Percentiles rank a stretch among this genome's conserved stretches.
Conservation (phyloP, 2,888 invertebrate species). For the Trichopoda pennipes region DNA sequence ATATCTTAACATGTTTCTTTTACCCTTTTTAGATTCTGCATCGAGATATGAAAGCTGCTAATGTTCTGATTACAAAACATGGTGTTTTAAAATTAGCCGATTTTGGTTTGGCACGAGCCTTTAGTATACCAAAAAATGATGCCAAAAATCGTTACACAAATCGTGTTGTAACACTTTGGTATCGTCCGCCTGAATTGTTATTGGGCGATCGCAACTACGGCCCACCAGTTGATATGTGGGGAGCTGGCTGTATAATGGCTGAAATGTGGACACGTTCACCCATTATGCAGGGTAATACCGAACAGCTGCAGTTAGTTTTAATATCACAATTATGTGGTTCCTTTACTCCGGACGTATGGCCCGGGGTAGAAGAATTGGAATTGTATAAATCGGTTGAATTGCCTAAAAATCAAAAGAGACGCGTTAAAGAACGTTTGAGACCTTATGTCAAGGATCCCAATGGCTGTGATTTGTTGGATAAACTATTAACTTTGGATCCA, state of each 20-base stretch:
- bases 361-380: constrained; percentile 94
- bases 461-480: constrained; percentile 96
- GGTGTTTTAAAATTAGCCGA: constrained; percentile 97
- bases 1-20: not conserved
- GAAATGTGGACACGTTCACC: constrained; percentile 99
- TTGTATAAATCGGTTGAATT: constrained; percentile 93
- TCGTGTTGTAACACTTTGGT: constrained; percentile 98
- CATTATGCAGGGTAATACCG: constrained; percentile 97
- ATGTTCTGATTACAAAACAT: constrained; percentile 97
- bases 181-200: constrained; percentile 85
- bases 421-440: constrained; percentile 91
- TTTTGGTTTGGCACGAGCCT: constrained; percentile 97
- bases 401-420: constrained; percentile 91
- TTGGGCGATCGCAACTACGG: constrained; percentile 95
- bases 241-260: constrained; percentile 99
- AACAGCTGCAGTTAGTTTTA: constrained; percentile 96
- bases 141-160: constrained; percentile 96
- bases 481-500: constrained; percentile 94
- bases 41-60: constrained; percentile 99
- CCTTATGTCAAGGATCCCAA: constrained; percentile 95
- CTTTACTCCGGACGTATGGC: constrained; percentile 95
- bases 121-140: constrained; percentile 92
- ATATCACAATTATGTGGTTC: constrained; percentile 98
- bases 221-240: constrained; percentile 98
- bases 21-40: constrained; percentile 86